Conservation (phyloP, 1,140 invertebrate species). For the Lysiphlebus fabarum region DNA sequence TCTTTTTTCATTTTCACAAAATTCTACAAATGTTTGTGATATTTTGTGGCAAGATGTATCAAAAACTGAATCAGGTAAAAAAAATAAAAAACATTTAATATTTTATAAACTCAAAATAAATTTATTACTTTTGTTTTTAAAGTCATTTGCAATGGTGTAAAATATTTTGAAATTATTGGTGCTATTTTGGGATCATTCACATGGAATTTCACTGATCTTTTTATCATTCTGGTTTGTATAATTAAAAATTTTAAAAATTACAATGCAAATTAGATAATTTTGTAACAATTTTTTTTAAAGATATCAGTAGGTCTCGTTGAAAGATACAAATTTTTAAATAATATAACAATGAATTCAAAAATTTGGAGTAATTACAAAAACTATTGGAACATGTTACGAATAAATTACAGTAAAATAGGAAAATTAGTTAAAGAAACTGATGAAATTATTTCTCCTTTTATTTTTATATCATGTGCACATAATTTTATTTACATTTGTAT, state of each 20-base stretch:
- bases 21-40: no score
- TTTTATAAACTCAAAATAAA: no score
- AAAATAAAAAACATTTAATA: no score
- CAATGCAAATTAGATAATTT: no score
- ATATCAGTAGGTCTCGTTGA: slow-evolving; percentile 48
- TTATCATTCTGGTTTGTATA: slow-evolving; percentile 65
- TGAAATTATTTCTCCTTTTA: slow-evolving; percentile 57
- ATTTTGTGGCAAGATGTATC: no score
- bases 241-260: no score
- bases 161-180: slow-evolving; percentile 49
- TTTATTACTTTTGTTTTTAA: no score
- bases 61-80: no score
- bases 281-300: no score
- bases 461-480: slow-evolving; percentile 65
- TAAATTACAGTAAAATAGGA: slow-evolving; percentile 60
- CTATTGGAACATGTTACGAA: slow-evolving; percentile 58
- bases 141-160: no score
- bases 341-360: slow-evolving; percentile 28
- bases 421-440: slow-evolving; percentile 59
- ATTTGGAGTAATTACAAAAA: slow-evolving; percentile 25
- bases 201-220: slow-evolving; percentile 67
- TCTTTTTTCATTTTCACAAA: no score
- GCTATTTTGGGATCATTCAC: slow-evolving; percentile 66
- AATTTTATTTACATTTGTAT: slow-evolving; percentile 73
- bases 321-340: slow-evolving; percentile 45